Conservation (phyloP, 2,797 vertebrate species). For the Vultur gryphus region DNA sequence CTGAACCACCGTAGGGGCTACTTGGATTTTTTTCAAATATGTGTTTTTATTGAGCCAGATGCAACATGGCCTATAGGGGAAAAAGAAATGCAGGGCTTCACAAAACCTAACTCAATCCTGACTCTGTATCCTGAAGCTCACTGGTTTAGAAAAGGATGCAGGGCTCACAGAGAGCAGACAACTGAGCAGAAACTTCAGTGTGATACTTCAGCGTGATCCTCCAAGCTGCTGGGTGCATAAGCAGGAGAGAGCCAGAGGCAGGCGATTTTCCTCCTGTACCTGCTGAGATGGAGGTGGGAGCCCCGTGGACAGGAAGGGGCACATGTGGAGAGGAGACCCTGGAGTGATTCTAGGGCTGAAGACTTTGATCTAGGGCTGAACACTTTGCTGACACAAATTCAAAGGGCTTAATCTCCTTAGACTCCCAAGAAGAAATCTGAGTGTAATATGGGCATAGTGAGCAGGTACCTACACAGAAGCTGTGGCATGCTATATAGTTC, state of each 20-base stretch:
- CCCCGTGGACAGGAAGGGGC: not conserved
- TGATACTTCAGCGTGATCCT: not conserved
- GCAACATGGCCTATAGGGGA: rapidly evolving
- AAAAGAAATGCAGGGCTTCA: not conserved
- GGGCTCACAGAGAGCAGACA: not conserved
- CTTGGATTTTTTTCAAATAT: not conserved
- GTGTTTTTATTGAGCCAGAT: not conserved
- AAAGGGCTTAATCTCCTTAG: not conserved
- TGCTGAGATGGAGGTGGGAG: not conserved
- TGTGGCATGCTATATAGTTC: rapidly evolving
- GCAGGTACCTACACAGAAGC: not conserved
- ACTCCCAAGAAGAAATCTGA: not conserved
- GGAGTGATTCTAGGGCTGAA: not conserved
- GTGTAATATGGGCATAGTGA: not conserved
- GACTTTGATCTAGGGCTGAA: not conserved
- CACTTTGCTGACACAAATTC: not conserved
- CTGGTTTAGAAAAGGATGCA: not conserved
- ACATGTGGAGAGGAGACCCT: not conserved
- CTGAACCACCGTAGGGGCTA: not conserved
- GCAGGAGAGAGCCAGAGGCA: not conserved
- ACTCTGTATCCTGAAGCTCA: not conserved
- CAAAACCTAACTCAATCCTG: not conserved
- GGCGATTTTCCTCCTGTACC: not conserved
- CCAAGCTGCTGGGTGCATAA: not conserved
- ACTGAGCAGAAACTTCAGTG: not conserved